Evolutionary conservation across 1,140 invertebrate species (phyloP), one percentile per base, ranked within the genome.

Genomic region (Sweltsa coloradensis): DNA sequence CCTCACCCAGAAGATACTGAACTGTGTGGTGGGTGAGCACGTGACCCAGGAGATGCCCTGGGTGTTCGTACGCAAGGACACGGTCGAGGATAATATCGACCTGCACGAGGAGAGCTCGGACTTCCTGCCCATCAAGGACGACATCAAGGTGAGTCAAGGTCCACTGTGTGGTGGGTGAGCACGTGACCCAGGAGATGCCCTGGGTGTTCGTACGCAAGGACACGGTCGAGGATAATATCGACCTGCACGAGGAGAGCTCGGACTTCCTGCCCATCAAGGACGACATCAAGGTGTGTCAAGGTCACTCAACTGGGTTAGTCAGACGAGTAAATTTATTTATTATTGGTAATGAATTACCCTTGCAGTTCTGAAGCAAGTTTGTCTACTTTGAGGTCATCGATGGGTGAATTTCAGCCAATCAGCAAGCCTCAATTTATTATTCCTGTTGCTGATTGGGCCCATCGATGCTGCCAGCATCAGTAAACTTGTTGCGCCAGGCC

Each of bases 31-130:
- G 29, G 72, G 68, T 7, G 66, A 70, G 48, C 54, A 74, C 45
- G 70, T 87, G 0, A 83, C 75, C 0, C 73, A 76, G 9, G 82
- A 86, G 60, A 76, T 74, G 58, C 81, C 83, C 1, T 87, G 83
- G 82, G 77, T 75, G 40, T 68, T 65, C 45, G 62, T 85, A 0
- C 65, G 63, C 4, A 83, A 76, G 60, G 69, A 73, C 39, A 60
- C 73, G 24, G 67, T 85, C 5, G 64, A 76, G 31, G 78, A 83
- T 45, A 68, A 73, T 34, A 54, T 71, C 3, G 55, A 57, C 16
- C 41, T 40, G 14, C 14, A 51, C 13, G 42, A 42, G 11, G 41
- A 49, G 65, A 74, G 60, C 46, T 81, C 71, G 2, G 74, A 78
- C 47, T 80, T 82, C 55, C 60, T 71, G 21, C 56, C 64, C 0